A percentile compares a stretch with the other conserved stretches of the same genome.
Conservation (phyloP, 2,888 invertebrate species). For the Parnassius glacialis region DNA sequence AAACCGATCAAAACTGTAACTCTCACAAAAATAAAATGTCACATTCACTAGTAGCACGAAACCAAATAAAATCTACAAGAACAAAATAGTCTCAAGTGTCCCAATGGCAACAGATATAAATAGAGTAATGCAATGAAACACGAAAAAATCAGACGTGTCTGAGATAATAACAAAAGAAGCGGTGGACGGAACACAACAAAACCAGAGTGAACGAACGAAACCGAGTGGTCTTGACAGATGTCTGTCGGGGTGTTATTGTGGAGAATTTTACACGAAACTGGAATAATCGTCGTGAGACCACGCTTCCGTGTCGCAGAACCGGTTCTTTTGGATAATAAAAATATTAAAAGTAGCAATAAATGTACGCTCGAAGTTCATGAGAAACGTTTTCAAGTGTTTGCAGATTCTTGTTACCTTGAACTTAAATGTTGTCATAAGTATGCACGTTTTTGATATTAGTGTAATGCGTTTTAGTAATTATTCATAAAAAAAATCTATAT, state of each 20-base stretch:
- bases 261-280: constrained; percentile 54
- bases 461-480: too few species aligned
- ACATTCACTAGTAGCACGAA: neutral
- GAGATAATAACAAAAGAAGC: constrained; percentile 42
- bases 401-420: neutral
- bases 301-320: constrained; percentile 67
- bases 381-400: constrained; percentile 2
- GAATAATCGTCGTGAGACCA: constrained; percentile 59
- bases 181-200: constrained; percentile 42
- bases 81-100: neutral
- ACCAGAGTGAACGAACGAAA: constrained; percentile 20
- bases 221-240: constrained; percentile 52
- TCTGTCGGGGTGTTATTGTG: constrained; percentile 32
- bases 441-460: too few species aligned
- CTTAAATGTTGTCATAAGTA: neutral
- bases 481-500: too few species aligned
- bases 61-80: neutral
- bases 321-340: constrained; percentile 42
- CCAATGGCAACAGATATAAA: neutral
- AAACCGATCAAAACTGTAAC: neutral
- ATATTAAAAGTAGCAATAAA: constrained; percentile 31
- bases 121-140: neutral
- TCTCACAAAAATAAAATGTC: neutral
- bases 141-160: constrained; percentile 9
- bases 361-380: constrained; percentile 11